These are phyloP conservation scores for Zaprionus taronus DNA, from an alignment of 1,140 invertebrate species.

Conservation along the genomic window DNA sequence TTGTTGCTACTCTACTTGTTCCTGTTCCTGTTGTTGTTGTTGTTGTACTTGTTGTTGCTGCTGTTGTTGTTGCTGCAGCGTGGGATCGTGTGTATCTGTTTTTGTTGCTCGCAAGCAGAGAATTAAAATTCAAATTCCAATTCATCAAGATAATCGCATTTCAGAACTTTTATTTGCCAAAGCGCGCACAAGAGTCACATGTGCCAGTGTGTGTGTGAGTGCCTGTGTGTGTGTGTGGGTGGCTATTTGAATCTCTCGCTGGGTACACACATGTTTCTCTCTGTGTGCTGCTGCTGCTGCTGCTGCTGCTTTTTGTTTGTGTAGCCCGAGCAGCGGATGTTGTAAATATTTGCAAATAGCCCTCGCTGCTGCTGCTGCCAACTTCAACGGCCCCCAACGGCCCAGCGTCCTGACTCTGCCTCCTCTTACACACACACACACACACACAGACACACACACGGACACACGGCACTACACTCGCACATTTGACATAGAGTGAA, in stretches of 20 bases:
- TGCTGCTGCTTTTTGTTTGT: slow-evolving; percentile 60
- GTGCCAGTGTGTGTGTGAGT: neutral
- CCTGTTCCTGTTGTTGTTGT: slow-evolving; percentile 12
- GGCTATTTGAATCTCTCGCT: slow-evolving; percentile 14
- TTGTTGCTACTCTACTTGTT: no score
- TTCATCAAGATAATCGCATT: slow-evolving; percentile 83
- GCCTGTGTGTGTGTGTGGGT: slow-evolving; percentile 2
- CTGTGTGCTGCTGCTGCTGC: slow-evolving; percentile 16
- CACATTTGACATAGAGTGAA: slow-evolving; percentile 44
- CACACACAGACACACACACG: slow-evolving; percentile 18
- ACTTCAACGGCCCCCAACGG: slow-evolving; percentile 26
- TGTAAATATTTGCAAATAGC: slow-evolving; percentile 81
- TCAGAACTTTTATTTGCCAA: slow-evolving; percentile 81
- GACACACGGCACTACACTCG: slow-evolving; percentile 1
- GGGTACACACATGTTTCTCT: slow-evolving; percentile 1
- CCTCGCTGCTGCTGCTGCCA: slow-evolving; percentile 41
- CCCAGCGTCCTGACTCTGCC: slow-evolving; percentile 16
- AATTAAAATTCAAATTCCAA: slow-evolving; percentile 83
- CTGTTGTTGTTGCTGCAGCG: slow-evolving; percentile 1
- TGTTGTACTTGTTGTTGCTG: neutral
- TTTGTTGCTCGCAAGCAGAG: slow-evolving; percentile 67
- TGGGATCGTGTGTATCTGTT: slow-evolving; percentile 17
- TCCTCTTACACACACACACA: slow-evolving; percentile 18
- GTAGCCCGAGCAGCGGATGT: slow-evolving; percentile 64
- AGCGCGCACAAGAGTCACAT: slow-evolving; percentile 61